Evolutionary conservation across 53 echinoderm and acorn worm genomes (phyloP), one percentile per base, ranked within the genome.

Genomic region (Temnopleurus reevesii): DNA sequence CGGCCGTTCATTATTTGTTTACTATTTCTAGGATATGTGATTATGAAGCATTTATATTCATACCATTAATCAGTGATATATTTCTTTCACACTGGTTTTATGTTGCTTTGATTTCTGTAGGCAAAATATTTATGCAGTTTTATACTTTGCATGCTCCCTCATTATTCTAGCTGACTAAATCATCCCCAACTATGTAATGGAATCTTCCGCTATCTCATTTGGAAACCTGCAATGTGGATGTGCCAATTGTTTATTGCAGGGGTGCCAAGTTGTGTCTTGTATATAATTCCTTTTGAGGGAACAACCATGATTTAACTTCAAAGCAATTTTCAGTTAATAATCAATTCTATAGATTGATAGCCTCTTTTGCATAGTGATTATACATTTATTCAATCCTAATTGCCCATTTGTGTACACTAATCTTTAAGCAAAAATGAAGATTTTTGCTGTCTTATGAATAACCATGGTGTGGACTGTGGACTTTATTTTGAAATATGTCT

Each of bases 121-220:
- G 63, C 63, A 31, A 31, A 63, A 33, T 63, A 63, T 71, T 71
- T 71, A 71, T 71, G 71, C 71, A 71, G 71, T 71, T 71, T 71
- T 71, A 71, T 71, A 71, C 13, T 71, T 71, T 71, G 71, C 71
- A 71, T 41, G 71, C 41, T 71, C 71, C 41, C 71, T 38, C 41
- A 5, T 41, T 13, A 36, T 15, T 41, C 5, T 41, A n/a, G 38
- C 41, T 3, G 1, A 23, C 8, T 31, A 2, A 34, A 71, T n/a
- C 71, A n/a, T 41, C 41, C 41, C 71, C 1, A 8, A n/a, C 7
- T 71, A 6, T 13, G 21, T 71, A 66, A 41, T 71, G 41, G 71
- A 71, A 71, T 36, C 8, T 36, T 5, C 71, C 41, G 19, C 33
- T 29, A n/a, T 27, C 33, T 31, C 71, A 63, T 63, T 31, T 63